Conservation (phyloP, 2,113 vertebrate species). For the Muntiacus muntjak region DNA sequence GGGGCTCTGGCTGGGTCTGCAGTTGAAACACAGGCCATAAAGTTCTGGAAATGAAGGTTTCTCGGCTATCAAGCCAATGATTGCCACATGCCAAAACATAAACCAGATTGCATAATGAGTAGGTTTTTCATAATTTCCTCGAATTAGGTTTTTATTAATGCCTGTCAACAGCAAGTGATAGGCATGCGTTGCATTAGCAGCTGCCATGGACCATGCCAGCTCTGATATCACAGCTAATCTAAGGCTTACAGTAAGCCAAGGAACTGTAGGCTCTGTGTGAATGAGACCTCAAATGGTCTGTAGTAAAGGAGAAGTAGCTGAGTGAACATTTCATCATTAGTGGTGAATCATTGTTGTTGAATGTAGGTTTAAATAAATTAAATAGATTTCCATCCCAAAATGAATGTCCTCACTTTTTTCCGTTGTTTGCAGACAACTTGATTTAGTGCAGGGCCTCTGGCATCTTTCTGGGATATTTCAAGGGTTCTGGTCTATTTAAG, state of each 20-base stretch:
- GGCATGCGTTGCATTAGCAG: constrained; percentile 82
- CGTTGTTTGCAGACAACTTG: constrained; percentile 59
- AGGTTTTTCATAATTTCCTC: constrained; percentile 88
- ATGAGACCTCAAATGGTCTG: constrained; percentile 47
- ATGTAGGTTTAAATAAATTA: constrained; percentile 31
- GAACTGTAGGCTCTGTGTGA: constrained; percentile 37
- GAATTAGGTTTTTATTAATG: constrained; percentile 90
- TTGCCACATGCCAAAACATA: constrained; percentile 85
- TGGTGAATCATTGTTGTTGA: constrained; percentile 45
- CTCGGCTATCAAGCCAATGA: constrained; percentile 75
- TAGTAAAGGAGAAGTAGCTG: constrained; percentile 11
- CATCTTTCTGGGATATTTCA: constrained; percentile 56
- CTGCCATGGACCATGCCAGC: constrained; percentile 64
- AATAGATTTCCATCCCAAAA: constrained; percentile 47
- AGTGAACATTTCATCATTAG: constrained; percentile 48
- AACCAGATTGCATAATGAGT: constrained; percentile 85
- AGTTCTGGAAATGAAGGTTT: constrained; percentile 74
- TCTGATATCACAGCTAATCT: constrained; percentile 74
- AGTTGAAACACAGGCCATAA: constrained; percentile 70
- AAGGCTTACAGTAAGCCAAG: constrained; percentile 66
- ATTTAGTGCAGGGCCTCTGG: constrained; percentile 26
- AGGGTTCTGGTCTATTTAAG: constrained; percentile 43
- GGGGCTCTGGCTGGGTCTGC: constrained; percentile 51
- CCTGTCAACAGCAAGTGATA: constrained; percentile 87
- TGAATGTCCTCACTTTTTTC: not conserved